Evolutionary conservation across 1,140 invertebrate genomes (phyloP).

Genomic region (Drosophila elegans): DNA sequence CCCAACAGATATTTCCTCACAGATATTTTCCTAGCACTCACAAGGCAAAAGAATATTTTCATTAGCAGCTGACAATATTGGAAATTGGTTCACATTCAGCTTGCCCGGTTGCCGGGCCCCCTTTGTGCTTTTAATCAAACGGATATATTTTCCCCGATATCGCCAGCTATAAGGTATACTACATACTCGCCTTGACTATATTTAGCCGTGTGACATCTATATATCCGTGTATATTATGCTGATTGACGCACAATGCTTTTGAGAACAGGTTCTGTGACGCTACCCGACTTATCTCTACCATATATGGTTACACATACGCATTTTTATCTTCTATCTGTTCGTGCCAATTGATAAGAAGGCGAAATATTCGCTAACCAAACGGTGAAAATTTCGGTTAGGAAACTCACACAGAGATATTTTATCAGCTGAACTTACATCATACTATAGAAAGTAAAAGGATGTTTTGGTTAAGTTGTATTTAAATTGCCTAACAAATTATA

Average conservation of each 20-base stretch:
- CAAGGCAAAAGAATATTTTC: conserved; percentile 49
- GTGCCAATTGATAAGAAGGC: conserved; percentile 17
- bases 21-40: conserved; percentile 23
- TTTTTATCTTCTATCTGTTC: conserved; percentile 24
- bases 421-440: no score
- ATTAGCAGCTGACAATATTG: conserved; percentile 56
- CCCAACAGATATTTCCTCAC: conserved; percentile 37
- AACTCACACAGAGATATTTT: not conserved
- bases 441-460: no score
- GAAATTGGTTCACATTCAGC: conserved; percentile 41
- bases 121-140: conserved; percentile 62
- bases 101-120: conserved; percentile 33
- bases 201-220: conserved; percentile 58
- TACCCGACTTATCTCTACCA: conserved; percentile 40
- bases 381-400: not conserved
- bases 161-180: conserved; percentile 33
- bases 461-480: no score
- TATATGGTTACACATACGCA: conserved; percentile 19
- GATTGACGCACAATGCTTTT: conserved; percentile 65
- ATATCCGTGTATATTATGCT: conserved; percentile 60
- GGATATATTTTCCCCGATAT: conserved; percentile 44
- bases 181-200: conserved; percentile 41
- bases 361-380: conserved; percentile 21
- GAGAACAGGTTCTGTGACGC: conserved; percentile 41
- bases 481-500: no score